These are phyloP conservation scores for Grus americana DNA, from an alignment of 2,113 vertebrate species.

Conservation along the genomic window DNA sequence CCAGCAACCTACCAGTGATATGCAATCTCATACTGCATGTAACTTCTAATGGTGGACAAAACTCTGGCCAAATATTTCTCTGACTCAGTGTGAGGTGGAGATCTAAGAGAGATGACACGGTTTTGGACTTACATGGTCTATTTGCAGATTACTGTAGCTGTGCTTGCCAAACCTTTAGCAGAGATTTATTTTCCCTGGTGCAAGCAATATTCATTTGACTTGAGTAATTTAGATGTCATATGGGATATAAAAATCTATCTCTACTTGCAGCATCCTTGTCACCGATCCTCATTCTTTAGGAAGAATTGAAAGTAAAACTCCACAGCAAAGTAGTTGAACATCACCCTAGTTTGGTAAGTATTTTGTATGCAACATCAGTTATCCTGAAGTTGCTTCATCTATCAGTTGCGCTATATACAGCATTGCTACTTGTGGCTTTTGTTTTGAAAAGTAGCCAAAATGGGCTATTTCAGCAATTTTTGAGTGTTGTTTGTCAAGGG, in stretches of 20 bases:
- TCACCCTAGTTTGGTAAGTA: neutral
- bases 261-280: neutral
- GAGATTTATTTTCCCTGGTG: neutral
- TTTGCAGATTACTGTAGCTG: neutral
- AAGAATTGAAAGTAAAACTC: conserved; percentile 22
- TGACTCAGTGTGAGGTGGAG: neutral
- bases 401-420: neutral
- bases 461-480: neutral
- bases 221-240: neutral
- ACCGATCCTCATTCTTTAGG: neutral
- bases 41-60: neutral
- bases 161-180: neutral
- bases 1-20: neutral
- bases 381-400: neutral
- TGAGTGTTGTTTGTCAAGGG: neutral
- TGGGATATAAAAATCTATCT: neutral
- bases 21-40: neutral
- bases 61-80: neutral
- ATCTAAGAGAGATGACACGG: neutral
- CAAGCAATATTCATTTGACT: neutral
- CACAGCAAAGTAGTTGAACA: conserved; percentile 9
- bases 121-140: neutral
- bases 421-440: neutral
- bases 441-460: neutral
- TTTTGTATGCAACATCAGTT: neutral